Percentiles rank a stretch among this genome's conserved stretches.
Conservation (phyloP, 1,140 invertebrate species). For the Plectrocnemia conspersa region DNA sequence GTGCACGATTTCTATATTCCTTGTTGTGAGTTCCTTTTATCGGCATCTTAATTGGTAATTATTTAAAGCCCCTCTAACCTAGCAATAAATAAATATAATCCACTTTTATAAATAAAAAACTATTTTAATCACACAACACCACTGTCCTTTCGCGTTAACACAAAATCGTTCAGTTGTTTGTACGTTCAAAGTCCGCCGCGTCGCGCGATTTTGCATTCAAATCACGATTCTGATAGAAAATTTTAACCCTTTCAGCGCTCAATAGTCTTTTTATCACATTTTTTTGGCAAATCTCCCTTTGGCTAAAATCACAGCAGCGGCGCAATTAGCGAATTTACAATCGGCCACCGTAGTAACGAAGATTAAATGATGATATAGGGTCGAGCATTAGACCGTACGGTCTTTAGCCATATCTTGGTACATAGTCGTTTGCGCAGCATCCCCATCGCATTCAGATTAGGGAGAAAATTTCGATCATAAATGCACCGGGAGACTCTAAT, state of each 20-base stretch:
- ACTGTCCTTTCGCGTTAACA: constrained; percentile 9
- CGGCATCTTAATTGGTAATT: too few species aligned
- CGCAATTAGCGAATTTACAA: too few species aligned
- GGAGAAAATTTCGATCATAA: constrained; percentile 22
- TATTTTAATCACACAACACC: not conserved
- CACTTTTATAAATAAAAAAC: too few species aligned
- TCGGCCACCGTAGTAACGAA: too few species aligned
- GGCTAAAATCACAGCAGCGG: not conserved
- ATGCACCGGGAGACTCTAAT: constrained; percentile 21
- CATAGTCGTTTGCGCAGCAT: constrained; percentile 15
- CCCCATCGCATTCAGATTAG: constrained; percentile 23
- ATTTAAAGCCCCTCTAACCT: too few species aligned
- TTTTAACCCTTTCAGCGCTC: constrained; percentile 27
- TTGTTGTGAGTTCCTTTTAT: too few species aligned
- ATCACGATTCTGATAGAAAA: constrained; percentile 34
- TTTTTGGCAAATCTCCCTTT: constrained; percentile 5
- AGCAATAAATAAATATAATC: too few species aligned
- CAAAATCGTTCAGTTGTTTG: constrained; percentile 19
- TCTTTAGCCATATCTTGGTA: not conserved
- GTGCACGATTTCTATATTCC: too few species aligned
- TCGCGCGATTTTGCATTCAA: constrained; percentile 28
- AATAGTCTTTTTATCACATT: constrained; percentile 15
- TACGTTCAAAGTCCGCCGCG: constrained; percentile 18
- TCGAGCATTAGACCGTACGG: not conserved
- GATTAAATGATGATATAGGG: too few species aligned